Evolutionary conservation across 2,888 invertebrate species (phyloP).

Genomic region (Volucella inflata): DNA sequence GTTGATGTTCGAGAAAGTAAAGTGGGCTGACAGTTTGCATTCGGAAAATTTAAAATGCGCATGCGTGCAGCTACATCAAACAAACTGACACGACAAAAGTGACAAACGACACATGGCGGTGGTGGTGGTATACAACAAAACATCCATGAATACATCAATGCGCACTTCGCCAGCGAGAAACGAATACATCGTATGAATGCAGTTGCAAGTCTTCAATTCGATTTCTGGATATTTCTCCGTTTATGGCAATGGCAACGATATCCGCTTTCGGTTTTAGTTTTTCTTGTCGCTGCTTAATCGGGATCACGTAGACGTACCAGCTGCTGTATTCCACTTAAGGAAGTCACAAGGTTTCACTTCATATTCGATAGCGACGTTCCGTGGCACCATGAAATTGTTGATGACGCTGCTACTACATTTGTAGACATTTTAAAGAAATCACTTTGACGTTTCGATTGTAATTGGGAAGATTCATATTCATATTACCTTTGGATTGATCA

Average conservation of each 20-base stretch:
- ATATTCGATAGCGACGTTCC: not conserved
- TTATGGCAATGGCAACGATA: conserved; percentile 21
- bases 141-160: not conserved
- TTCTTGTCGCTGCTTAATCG: conserved; percentile 40
- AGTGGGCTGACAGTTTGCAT: conserved; percentile 4
- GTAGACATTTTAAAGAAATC: conserved; percentile 45
- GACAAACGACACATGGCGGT: conserved; percentile 9
- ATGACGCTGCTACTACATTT: not conserved
- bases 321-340: conserved; percentile 43
- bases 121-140: not conserved
- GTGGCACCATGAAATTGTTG: not conserved
- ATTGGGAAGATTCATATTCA: conserved; percentile 31
- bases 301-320: conserved; percentile 41
- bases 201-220: not conserved
- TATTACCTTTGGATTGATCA: conserved; percentile 24
- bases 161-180: not conserved
- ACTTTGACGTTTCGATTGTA: conserved; percentile 1
- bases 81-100: conserved; percentile 37
- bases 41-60: conserved; percentile 15
- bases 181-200: not conserved
- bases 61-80: conserved; percentile 42
- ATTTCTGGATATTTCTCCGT: conserved; percentile 15
- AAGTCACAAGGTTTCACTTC: conserved; percentile 62
- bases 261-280: conserved; percentile 57
- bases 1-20: conserved; percentile 4